Conservation (phyloP, 2,888 invertebrate species). For the Mantis religiosa region DNA sequence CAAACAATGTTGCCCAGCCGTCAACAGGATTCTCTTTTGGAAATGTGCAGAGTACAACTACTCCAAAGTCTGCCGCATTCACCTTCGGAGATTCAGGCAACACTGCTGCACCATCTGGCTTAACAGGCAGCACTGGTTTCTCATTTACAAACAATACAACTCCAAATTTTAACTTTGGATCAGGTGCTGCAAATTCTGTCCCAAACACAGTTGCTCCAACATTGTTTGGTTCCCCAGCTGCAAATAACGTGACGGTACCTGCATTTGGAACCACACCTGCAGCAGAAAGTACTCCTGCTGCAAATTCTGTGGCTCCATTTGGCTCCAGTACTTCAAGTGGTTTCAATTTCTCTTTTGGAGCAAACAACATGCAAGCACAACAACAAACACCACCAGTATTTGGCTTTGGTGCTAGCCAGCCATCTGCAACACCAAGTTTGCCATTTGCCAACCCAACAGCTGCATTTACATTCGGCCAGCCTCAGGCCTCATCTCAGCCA, state of each 20-base stretch:
- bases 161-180: conserved; percentile 16
- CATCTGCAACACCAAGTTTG: background rate
- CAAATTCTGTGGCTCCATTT: background rate
- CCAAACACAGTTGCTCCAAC: background rate
- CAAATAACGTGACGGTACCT: background rate
- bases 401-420: conserved; percentile 3
- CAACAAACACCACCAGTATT: conserved; percentile 12
- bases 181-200: background rate
- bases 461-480: background rate
- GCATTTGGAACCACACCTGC: background rate
- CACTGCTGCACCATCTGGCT: background rate
- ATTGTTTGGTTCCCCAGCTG: background rate
- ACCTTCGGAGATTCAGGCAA: conserved; percentile 1
- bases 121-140: background rate
- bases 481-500: background rate
- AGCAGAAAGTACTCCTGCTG: background rate
- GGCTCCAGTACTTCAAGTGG: background rate
- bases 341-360: conserved; percentile 22
- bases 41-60: background rate
- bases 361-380: background rate
- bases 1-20: background rate
- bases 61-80: background rate
- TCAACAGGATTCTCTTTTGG: conserved; percentile 6
- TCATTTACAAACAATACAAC: background rate
- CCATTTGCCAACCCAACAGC: background rate